Base-by-base conservation (phyloP, 2,797 vertebrate genomes). In the Anguilla megastoma region DNA sequence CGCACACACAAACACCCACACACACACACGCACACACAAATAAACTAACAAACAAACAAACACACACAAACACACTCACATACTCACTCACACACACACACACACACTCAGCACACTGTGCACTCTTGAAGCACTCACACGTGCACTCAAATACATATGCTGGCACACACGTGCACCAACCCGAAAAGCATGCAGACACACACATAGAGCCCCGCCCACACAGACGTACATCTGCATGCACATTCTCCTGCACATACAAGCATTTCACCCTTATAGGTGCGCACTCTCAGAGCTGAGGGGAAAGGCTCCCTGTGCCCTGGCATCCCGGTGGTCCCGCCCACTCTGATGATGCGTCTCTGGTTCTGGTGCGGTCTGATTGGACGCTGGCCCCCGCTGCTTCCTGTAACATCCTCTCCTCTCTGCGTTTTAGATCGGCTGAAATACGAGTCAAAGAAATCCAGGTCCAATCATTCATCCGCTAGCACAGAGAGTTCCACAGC, bases 371-470 rank as follows among this genome's bases (percentile, higher is more conserved):
- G 2, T 9, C 54, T 56, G 8, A 2, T 27, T 54, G 87, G 52
- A 2, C 63, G 56, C 45, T n/a, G 45, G 45, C 33, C 48, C 16
- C 54, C 82, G 21, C 54, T 74, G 89, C 92, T 48, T 27, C 60
- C 60, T 54, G 52, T 93, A 94, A 95, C 90, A 91, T 93, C 88
- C 92, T 89, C 91, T 93, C 10, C 50, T 60, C 6, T 95, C 90
- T 95, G 86, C 95, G 92, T 97, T 97, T 93, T 96, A 99, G 98
- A 99, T 97, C 98, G 98, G 91, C 95, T 99, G 95, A 99, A 98
- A 95, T 98, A 98, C 7, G 98, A 99, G 92, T 99, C 97, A 90
- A 98, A 98, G 96, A 98, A 97, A 95, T 98, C 97, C 94, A 98
- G 96, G 95, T 97, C 96, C 52, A 95, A 88, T 95, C 97, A 96